Conservation (phyloP, 2,797 vertebrate genomes). For the Oreochromis mossambicus region DNA sequence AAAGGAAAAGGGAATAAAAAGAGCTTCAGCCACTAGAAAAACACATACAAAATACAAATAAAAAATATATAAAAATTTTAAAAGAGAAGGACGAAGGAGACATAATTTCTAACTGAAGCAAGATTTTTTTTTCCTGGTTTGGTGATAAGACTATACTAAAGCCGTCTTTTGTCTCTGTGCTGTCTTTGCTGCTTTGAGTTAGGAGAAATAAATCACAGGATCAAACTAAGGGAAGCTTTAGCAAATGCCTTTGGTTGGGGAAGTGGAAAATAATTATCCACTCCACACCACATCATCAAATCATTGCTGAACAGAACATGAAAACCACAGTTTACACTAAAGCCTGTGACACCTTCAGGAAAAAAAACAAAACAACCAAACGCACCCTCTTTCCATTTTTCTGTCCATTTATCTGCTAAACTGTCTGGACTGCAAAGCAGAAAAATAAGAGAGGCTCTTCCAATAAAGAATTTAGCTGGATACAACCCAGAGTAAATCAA, state of each 20-base stretch:
- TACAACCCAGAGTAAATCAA: conserved; percentile 26
- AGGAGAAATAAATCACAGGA: conserved; percentile 60
- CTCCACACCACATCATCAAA: conserved; percentile 5
- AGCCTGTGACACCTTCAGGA: not conserved
- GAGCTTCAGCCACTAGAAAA: not conserved
- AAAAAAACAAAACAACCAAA: not conserved
- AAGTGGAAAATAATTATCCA: conserved; percentile 46
- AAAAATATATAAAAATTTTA: not conserved
- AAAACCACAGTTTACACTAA: conserved; percentile 11
- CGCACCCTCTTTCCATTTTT: conserved; percentile 14
- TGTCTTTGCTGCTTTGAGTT: conserved; percentile 41
- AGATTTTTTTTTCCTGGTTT: conserved; percentile 59
- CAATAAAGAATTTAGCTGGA: conserved; percentile 15
- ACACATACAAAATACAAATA: not conserved
- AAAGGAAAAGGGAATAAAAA: not conserved
- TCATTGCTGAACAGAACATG: conserved; percentile 7
- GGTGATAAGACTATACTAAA: conserved; percentile 41
- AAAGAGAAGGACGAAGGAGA: not conserved
- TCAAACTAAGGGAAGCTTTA: conserved; percentile 41
- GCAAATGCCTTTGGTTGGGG: not conserved
- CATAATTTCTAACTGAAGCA: conserved; percentile 29
- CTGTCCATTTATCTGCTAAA: conserved; percentile 10
- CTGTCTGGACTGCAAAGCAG: not conserved
- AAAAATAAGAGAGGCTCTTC: not conserved
- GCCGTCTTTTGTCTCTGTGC: conserved; percentile 21